phyloP scores from a whole-genome alignment of 1,140 invertebrate species.

The Macrocentrus cingulum region DNA sequence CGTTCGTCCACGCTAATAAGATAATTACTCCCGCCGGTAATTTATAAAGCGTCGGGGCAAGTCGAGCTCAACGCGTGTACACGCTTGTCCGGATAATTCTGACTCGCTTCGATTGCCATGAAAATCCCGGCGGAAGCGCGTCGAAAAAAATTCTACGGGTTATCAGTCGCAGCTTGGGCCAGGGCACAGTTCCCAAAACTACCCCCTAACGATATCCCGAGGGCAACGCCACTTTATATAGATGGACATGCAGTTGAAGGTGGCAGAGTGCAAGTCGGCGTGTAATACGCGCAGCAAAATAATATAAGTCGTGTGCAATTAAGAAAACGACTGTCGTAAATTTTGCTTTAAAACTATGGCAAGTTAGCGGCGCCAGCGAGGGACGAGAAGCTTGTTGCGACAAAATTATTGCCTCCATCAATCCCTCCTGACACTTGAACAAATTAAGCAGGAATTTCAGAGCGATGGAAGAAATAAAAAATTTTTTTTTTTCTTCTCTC shows the following conservation, averaged over 20 bases:
- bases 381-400: background rate
- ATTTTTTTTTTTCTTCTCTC: too few species aligned
- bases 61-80: slow-evolving; percentile 12
- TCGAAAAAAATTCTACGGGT: slow-evolving; percentile 26
- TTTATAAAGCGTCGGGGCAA: slow-evolving; percentile 35
- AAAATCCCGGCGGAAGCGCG: slow-evolving; percentile 22
- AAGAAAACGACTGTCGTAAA: slow-evolving; percentile 54
- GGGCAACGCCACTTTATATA: background rate
- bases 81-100: slow-evolving; percentile 20
- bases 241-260: background rate
- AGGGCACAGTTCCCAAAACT: slow-evolving; percentile 22
- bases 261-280: slow-evolving; percentile 10
- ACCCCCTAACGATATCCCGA: slow-evolving; percentile 9
- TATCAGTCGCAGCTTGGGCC: slow-evolving; percentile 22
- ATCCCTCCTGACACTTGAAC: background rate
- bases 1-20: slow-evolving; percentile 42
- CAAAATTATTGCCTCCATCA: slow-evolving; percentile 9
- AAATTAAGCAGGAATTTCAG: background rate
- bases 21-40: slow-evolving; percentile 45
- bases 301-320: slow-evolving; percentile 48
- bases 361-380: background rate
- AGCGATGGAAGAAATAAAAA: too few species aligned
- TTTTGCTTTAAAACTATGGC: slow-evolving; percentile 27
- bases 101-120: slow-evolving; percentile 22
- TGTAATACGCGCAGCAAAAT: slow-evolving; percentile 9